Base-by-base conservation (phyloP, 2,888 invertebrate species). In the Drosophila diplacantha region DNA sequence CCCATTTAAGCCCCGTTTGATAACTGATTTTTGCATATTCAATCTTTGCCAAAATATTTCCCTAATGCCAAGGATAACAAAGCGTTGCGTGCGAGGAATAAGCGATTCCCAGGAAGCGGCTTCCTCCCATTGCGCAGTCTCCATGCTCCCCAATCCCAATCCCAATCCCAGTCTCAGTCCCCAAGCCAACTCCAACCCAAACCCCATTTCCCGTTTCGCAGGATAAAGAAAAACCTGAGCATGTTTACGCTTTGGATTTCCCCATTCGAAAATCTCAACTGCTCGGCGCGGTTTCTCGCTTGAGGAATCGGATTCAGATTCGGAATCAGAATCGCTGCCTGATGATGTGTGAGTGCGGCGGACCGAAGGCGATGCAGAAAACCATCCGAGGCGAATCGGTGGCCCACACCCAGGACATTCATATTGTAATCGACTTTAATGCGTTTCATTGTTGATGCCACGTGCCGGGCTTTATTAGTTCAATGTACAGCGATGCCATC, bases 391-490 rank as follows among this genome's bases (percentile, higher is more conserved):
- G 41, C 34, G 16, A 49, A 49, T 54, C 22, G 46, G 41, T 59
- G 29, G 43, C 39, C 41, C 60, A 29, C 29, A 29, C 3, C 49
- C 31, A 26, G 29, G 41, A 41, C 60, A 73, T 72, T 77, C 80
- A 76, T 85, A 85, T 87, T 86, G 87, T 88, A 88, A 88, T 88
- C 87, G 87, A 87, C 87, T 88, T 87, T 88, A 88, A 88, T 88
- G 88, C 88, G 86, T 88, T 87, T 84, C 87, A 88, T 88, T 88
- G 88, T 88, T 86, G 82, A 86, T 78, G 88, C 86, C 88, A 88
- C 88, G 88, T 88, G 88, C 85, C 87, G 83, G 78, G 85, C 88
- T 87, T 88, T 88, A 88, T 88, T 88, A 88, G 88, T 88, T 87
- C 84, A 84, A 85, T 83, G 77, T 83, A 76, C 66, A 72, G 72